Evolutionary conservation across 1,140 invertebrate species (phyloP), one percentile per base, ranked within the genome.

Genomic region (Mizuhopecten yessoensis): DNA sequence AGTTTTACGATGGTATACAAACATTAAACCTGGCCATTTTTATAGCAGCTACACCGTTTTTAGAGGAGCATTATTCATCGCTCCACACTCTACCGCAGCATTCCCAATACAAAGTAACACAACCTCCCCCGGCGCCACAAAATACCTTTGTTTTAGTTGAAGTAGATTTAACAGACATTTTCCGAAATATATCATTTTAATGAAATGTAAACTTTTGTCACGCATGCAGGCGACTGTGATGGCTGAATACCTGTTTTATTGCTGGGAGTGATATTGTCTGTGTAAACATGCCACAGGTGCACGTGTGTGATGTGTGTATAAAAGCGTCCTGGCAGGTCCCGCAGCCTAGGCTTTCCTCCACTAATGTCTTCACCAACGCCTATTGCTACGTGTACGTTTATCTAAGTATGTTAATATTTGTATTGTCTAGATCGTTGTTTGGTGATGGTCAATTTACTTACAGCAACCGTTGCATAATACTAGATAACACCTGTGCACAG

Each of bases 121-220:
- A n/a, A 75, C 1, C n/a, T 29, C 23, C 29, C 23, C 9, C n/a
- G 57, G 57, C 57, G 57, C 57, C 57, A 75, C 57, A 29, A 75
- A 75, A 75, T 39, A n/a, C 57, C 57, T 75, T 75, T 75, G 57
- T 75, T 75, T 75, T 75, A 75, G 57, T 9, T 75, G 23, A n/a
- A n/a, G 57, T 75, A 75, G 57, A 9, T 75, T 75, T 75, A 75
- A 75, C 57, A 75, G 57, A 75, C 57, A 75, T 75, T 75, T 75
- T 75, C 57, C n/a, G 57, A 75, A 75, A 75, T 75, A 75, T 75
- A 75, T 75, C 57, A 75, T 75, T 75, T 75, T 75, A 75, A 75
- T 75, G 57, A 75, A 75, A 75, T 75, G 57, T 75, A 75, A 75
- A 75, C 57, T 75, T 75, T 75, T 75, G 57, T 75, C 57, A 75